Evolutionary conservation across 1,140 invertebrate genomes (phyloP).

Genomic region (Calycopis cecrops): DNA sequence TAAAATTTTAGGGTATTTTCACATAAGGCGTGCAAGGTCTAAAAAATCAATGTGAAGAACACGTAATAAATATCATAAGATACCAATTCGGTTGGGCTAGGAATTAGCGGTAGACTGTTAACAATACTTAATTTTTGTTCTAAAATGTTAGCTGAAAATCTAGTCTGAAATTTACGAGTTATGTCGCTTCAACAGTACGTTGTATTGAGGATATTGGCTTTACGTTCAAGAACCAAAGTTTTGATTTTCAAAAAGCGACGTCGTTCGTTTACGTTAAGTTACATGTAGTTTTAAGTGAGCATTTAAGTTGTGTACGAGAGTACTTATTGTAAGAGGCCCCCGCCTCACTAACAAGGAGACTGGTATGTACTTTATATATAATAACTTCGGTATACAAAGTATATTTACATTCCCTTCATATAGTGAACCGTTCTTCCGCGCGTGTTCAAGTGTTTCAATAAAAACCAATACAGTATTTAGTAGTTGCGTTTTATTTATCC

Average conservation of each 20-base stretch:
- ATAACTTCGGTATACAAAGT: constrained; percentile 47
- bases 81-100: constrained; percentile 29
- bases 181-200: constrained; percentile 29
- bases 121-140: constrained; percentile 41
- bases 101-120: constrained; percentile 36
- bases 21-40: neutral
- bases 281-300: constrained; percentile 56
- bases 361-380: constrained; percentile 64
- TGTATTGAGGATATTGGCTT: constrained; percentile 1
- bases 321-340: constrained; percentile 61
- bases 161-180: constrained; percentile 58
- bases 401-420: constrained; percentile 62
- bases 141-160: constrained; percentile 58
- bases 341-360: constrained; percentile 67
- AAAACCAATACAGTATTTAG: constrained; percentile 71
- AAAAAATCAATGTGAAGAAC: neutral
- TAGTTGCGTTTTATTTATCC: constrained; percentile 54
- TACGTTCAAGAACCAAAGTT: constrained; percentile 29
- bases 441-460: constrained; percentile 57
- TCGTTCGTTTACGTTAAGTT: constrained; percentile 45
- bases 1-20: constrained; percentile 1
- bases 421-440: constrained; percentile 38
- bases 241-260: constrained; percentile 39
- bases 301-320: constrained; percentile 67
- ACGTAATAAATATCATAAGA: neutral